phyloP scores from a whole-genome alignment of 2,888 invertebrate species.

The Philonicus albiceps region DNA sequence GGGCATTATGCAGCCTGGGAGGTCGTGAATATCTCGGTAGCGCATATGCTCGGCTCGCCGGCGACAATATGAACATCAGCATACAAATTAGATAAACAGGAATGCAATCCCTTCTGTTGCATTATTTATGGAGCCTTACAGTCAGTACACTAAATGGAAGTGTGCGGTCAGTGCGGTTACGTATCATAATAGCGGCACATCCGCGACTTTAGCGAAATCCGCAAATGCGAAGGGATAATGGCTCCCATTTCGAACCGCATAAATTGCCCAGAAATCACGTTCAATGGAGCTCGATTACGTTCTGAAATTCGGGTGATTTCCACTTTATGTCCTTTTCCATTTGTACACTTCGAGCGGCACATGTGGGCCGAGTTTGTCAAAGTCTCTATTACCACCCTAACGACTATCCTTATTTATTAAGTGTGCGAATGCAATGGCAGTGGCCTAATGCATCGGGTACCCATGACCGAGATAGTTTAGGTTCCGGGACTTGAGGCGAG shows the following conservation, averaged over 20 bases:
- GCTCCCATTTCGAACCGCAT: not conserved
- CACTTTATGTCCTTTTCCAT: not conserved
- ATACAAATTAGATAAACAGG: conserved; percentile 24
- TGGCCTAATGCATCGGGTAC: not conserved
- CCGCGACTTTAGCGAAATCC: not conserved
- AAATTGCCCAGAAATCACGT: not conserved
- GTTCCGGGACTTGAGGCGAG: not conserved
- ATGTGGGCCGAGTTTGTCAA: not conserved
- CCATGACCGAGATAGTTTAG: not conserved
- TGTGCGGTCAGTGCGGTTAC: not conserved
- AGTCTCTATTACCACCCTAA: not conserved
- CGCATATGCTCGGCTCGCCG: conserved; percentile 1
- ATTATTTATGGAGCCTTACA: conserved; percentile 11
- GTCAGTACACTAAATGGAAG: not conserved
- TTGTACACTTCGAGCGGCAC: not conserved
- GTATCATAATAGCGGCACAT: not conserved
- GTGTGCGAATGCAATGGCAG: not conserved
- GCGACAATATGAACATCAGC: not conserved
- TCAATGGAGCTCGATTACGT: not conserved
- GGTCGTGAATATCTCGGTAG: not conserved
- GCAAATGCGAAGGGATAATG: not conserved
- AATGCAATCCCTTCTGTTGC: not conserved
- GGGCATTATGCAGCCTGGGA: not conserved
- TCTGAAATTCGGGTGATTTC: not conserved
- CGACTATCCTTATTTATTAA: not conserved